A percentile compares a stretch with the other conserved stretches of the same genome.
Conservation (phyloP, 2,888 invertebrate species). For the Melanostoma scalare region DNA sequence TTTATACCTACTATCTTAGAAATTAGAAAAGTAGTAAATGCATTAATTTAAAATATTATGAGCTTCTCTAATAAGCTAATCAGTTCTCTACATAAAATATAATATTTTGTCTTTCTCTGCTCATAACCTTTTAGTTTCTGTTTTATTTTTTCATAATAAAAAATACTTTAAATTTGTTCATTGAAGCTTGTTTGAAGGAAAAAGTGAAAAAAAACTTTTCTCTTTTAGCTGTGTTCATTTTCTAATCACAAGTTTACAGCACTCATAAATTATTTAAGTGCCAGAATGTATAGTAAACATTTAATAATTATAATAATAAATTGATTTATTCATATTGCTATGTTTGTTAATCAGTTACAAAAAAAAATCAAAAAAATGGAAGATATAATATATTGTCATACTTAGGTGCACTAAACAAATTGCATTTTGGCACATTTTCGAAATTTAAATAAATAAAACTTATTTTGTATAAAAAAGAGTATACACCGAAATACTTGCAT, state of each 20-base stretch:
- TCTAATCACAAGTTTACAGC: slow-evolving; percentile 61
- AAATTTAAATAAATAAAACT: slow-evolving; percentile 70
- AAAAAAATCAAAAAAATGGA: slow-evolving; percentile 50
- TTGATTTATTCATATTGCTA: slow-evolving; percentile 53
- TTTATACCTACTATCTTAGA: slow-evolving; percentile 37
- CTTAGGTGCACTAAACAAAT: slow-evolving; percentile 69
- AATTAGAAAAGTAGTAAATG: slow-evolving; percentile 58
- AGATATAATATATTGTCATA: slow-evolving; percentile 52
- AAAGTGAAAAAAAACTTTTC: slow-evolving; percentile 42
- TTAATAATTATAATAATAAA: slow-evolving; percentile 34
- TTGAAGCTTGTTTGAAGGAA: slow-evolving; percentile 31
- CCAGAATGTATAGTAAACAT: slow-evolving; percentile 24
- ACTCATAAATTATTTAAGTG: slow-evolving; percentile 37
- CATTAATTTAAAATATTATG: slow-evolving; percentile 50
- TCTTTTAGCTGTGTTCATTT: slow-evolving; percentile 52
- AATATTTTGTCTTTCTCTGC: slow-evolving; percentile 51
- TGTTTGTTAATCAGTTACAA: slow-evolving; percentile 24
- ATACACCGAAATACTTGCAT: slow-evolving; percentile 31
- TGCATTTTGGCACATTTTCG: slow-evolving; percentile 70
- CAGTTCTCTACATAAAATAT: slow-evolving; percentile 70
- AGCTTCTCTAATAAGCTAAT: slow-evolving; percentile 64
- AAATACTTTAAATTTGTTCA: slow-evolving; percentile 21
- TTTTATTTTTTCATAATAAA: slow-evolving; percentile 21
- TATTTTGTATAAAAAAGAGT: slow-evolving; percentile 34
- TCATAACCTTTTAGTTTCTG: slow-evolving; percentile 32